These are phyloP conservation scores for Plecotus auritus DNA, from an alignment of 2,113 vertebrate genomes.

Conservation along the genomic window DNA sequence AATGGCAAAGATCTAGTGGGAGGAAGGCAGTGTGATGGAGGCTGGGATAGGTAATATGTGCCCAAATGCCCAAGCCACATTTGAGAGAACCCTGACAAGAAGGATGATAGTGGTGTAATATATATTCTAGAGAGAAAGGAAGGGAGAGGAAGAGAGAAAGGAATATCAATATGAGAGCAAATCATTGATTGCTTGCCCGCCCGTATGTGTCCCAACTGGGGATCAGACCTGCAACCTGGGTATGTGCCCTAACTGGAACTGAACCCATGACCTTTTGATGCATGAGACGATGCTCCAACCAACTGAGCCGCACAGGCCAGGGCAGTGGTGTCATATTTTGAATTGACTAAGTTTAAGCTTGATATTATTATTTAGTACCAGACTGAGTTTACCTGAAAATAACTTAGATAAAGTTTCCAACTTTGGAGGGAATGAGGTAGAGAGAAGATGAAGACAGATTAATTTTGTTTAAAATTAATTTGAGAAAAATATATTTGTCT, in stretches of 20 bases:
- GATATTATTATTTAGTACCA: conserved; percentile 7
- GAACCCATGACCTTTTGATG: too few relatives aligned
- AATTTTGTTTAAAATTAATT: conserved; percentile 12
- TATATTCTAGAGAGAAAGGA: too few relatives aligned
- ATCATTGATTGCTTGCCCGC: too few relatives aligned
- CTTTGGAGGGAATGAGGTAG: neutral
- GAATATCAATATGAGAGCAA: too few relatives aligned
- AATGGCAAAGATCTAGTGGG: neutral
- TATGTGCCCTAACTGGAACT: too few relatives aligned
- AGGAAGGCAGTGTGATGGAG: neutral
- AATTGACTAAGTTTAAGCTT: neutral
- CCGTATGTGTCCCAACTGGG: too few relatives aligned
- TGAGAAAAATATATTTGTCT: neutral
- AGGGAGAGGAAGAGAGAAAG: too few relatives aligned
- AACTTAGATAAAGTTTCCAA: conserved; percentile 2
- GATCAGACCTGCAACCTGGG: too few relatives aligned
- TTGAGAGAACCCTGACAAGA: neutral
- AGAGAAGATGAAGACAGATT: neutral
- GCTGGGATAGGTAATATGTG: neutral
- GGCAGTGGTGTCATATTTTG: neutral
- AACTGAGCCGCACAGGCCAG: too few relatives aligned
- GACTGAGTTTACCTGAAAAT: conserved; percentile 8
- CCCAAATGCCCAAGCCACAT: neutral
- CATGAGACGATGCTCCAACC: too few relatives aligned
- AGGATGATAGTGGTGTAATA: neutral